A percentile compares a stretch with the other conserved stretches of the same genome.
Evolutionary conservation across 2,113 vertebrate genomes (phyloP).

Genomic region (Podarcis raffonei): DNA sequence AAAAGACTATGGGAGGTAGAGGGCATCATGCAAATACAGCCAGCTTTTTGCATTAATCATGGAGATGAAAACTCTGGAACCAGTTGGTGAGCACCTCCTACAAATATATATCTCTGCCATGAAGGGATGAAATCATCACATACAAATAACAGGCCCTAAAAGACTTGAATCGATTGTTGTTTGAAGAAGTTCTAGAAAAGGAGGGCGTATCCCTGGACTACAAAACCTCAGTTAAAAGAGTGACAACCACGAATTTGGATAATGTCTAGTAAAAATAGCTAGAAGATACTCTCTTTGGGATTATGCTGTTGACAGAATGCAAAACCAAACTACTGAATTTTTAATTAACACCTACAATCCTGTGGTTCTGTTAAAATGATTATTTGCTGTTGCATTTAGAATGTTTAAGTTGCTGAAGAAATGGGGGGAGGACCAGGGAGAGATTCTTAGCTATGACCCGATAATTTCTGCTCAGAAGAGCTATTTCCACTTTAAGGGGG

Average conservation of each 20-base stretch:
- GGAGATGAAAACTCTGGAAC: not conserved
- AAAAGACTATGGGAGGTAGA: not conserved
- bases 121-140: not conserved
- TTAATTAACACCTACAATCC: conserved; percentile 5
- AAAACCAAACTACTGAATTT: not conserved
- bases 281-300: not conserved
- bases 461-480: not conserved
- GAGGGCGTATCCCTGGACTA: not conserved
- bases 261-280: not conserved
- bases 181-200: not conserved
- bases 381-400: not conserved
- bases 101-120: not conserved
- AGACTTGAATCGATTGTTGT: not conserved
- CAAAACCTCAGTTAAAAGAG: not conserved
- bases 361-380: not conserved
- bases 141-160: not conserved
- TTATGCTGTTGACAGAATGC: not conserved
- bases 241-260: not conserved
- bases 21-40: not conserved
- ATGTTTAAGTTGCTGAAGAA: not conserved
- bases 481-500: not conserved
- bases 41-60: not conserved
- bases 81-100: not conserved
- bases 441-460: not conserved
- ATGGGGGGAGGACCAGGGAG: not conserved